phyloP scores from a whole-genome alignment of 2,888 invertebrate genomes.

The Halictus ligatus region DNA sequence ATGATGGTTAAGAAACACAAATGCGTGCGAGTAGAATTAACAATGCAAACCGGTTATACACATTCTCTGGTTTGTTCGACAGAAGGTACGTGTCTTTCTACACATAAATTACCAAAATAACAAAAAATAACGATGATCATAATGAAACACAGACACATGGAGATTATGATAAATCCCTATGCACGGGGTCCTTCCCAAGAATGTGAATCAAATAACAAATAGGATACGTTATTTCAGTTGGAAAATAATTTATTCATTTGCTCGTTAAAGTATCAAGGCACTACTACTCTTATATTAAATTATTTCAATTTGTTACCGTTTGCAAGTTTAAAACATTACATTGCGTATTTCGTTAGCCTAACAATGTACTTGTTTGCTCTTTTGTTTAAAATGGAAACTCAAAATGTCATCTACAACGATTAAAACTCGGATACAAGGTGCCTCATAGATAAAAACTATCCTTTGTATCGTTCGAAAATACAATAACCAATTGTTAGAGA shows the following conservation, averaged over 20 bases:
- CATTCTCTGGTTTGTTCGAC: constrained; percentile 43
- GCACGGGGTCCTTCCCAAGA: not conserved
- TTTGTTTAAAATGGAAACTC: constrained; percentile 50
- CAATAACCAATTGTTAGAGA: constrained; percentile 35
- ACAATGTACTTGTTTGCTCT: constrained; percentile 50
- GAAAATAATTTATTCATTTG: constrained; percentile 82
- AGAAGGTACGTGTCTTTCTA: not conserved
- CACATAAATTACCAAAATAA: constrained; percentile 14
- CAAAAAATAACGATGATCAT: constrained; percentile 8
- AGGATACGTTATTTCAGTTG: constrained; percentile 60
- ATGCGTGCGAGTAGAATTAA: constrained; percentile 73
- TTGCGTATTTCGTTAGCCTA: constrained; percentile 50
- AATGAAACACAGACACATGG: constrained; percentile 11
- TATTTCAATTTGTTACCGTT: constrained; percentile 52
- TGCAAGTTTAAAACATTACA: constrained; percentile 55
- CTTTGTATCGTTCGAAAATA: constrained; percentile 49
- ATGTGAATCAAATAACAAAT: constrained; percentile 43
- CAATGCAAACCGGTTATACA: constrained; percentile 57
- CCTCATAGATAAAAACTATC: constrained; percentile 53
- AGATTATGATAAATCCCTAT: not conserved
- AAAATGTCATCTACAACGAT: constrained; percentile 50
- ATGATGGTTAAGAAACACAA: constrained; percentile 73
- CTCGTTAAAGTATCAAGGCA: constrained; percentile 82
- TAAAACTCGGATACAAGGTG: constrained; percentile 62
- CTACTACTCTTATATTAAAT: constrained; percentile 76